Evolutionary conservation across 2,113 vertebrate species (phyloP).

Genomic region (Nothocercus nigrocapillus): DNA sequence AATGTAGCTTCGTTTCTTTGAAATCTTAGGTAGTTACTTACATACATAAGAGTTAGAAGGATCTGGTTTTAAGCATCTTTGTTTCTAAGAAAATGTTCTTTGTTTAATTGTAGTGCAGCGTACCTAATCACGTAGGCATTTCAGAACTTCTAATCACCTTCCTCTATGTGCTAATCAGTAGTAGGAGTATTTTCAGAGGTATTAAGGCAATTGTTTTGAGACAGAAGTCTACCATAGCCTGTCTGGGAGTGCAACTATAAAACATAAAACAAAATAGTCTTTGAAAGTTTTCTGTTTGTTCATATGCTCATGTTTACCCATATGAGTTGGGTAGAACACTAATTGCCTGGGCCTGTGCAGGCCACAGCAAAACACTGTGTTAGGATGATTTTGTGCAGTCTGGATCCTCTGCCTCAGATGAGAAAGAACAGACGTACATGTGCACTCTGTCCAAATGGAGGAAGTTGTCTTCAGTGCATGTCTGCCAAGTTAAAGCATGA

Average conservation of each 20-base stretch:
- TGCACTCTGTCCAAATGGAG: background rate
- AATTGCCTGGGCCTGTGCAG: background rate
- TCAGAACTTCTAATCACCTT: background rate
- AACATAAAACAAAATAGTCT: background rate
- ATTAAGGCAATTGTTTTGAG: background rate
- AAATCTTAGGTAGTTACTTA: background rate
- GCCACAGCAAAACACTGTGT: background rate
- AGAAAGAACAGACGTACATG: background rate
- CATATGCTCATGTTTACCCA: accelerated
- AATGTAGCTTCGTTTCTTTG: background rate
- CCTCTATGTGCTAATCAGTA: background rate
- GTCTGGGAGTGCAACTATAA: background rate
- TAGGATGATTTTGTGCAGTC: background rate
- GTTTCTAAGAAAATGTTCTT: background rate
- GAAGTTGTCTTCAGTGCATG: background rate
- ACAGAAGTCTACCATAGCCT: background rate
- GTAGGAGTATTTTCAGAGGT: background rate
- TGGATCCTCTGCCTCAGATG: background rate
- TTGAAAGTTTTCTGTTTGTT: background rate
- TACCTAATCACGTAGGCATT: background rate
- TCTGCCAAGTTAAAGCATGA: background rate
- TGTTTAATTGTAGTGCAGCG: background rate
- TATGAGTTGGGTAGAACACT: background rate
- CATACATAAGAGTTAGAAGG: background rate
- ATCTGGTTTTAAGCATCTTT: background rate